Evolutionary conservation across 2,888 invertebrate genomes (phyloP), one percentile per base, ranked within the genome.

Genomic region (Perizoma flavofasciatum): DNA sequence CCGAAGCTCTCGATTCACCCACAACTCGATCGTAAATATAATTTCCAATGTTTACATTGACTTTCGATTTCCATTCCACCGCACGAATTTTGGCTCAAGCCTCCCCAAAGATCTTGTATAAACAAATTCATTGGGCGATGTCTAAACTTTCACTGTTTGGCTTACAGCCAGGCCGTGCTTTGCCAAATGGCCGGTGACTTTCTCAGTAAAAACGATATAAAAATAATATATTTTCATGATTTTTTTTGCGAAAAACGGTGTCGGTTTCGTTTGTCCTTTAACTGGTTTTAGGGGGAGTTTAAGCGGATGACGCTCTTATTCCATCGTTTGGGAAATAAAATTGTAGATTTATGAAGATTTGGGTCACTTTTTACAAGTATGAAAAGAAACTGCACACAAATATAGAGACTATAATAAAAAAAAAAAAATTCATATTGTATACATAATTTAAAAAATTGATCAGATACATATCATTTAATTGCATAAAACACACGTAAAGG

Each of bases 141-240:
- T 82, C 77, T 68, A 79, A 87, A 89, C 91, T 91, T 88, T 91
- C 90, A 79, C 91, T 82, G 72, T 72, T 84, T 91, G 91, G 91
- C 86, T 66, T 59, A 52, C 67, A 71, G 89, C 91, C 91, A 68
- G 69, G 66, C 59, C 52, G 63, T 68, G 73, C 77, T 74, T 70
- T 83, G 80, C 81, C 81, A 83, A 83, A 82, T 82, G 81, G 79
- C 76, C 79, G 83, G 81, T 78, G 84, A 81, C 82, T 85, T 82
- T 82, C 77, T 72, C 74, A 77, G 78, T 81, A 85, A 83, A 82
- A 78, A 83, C 78, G 75, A 76, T 75, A 83, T 82, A 82, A 84
- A 83, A 78, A 88, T 85, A 83, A 83, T 83, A 82, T 88, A 83
- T 84, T 83, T 81, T 69, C 73, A 77, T 75, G 76, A 80, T 79